Base-by-base conservation (phyloP, 2,888 invertebrate genomes). In the Limnephilus lunatus region DNA sequence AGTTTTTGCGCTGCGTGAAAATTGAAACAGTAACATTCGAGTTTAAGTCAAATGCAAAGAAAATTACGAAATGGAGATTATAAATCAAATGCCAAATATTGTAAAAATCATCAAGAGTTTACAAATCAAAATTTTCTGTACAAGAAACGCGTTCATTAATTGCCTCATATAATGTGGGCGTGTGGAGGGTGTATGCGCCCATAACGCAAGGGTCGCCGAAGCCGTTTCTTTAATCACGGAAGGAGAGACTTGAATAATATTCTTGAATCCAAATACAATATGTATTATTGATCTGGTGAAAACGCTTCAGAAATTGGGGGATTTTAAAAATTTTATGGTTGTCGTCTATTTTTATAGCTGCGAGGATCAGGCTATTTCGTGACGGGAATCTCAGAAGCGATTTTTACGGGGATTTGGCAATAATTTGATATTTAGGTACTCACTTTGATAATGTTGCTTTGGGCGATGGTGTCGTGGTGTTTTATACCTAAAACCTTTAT, bases 271-370 rank as follows among this genome's bases (percentile, higher is more conserved):
- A 91, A 87, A 93, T 92, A 91, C 92, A 91, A 93, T 93, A 92
- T 91, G 89, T 92, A 93, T 92, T 93, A 93, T 93, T 92, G 92
- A 93, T 93, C 92, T 92, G 44, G 48, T 82, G 44, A 90, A 90
- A 53, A 53, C 85, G 85, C 80, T 86, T 91, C 90, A 81, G 89
- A 92, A 85, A 92, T 93, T 90, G 91, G 83, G 81, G 88, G 92
- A 93, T 93, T 93, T 93, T 92, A 80, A 86, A 85, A 85, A 90
- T 93, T 93, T 93, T 93, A 93, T 89, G 93, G 92, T 12, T 91
- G 92, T 93, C 93, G 92, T 92, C 92, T 93, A 90, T 48, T 92
- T 93, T 93, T 93, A 93, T 93, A 89, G 93, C 87, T 48, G 81
- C 85, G 92, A 90, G 92, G 92, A 91, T 89, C 86, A 92, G 91